Evolutionary conservation across 2,888 invertebrate genomes (phyloP), one percentile per base, ranked within the genome.

Genomic region (Elaeidobius kamerunicus): DNA sequence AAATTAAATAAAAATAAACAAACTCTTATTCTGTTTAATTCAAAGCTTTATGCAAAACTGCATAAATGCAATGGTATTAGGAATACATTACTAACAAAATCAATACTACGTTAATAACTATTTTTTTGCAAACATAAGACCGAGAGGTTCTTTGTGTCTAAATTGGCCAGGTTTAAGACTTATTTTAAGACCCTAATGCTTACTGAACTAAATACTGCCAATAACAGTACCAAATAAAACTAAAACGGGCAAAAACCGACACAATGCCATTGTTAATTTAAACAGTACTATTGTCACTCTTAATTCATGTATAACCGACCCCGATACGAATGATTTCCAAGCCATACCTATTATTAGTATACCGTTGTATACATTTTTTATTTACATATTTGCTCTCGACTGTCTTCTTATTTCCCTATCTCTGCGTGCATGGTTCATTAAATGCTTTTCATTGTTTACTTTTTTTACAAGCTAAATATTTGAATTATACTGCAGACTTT

Each of bases 361-460:
- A 43, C 43, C 43, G 43, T 43, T 43, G 43, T 4, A 27, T 19
- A n/a, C n/a, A 32, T 14, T 43, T 43, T 43, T 43, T 43, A 32
- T 43, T 43, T 43, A 34, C 41, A 28, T 28, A 15, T 30, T 30
- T 30, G 15, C 28, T 20, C 28, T 12, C 41, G 41, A 20, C 41
- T 15, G 27, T 30, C 43, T 43, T 30, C 34, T 30, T 43, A 32
- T 32, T 34, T 43, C 18, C 30, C 34, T 43, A 32, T 43, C 43
- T 16, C 20, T 16, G 17, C 43, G 17, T 32, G 32, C 19, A 43
- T 34, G 43, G 32, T 43, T 43, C 43, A 43, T 43, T 43, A 43
- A 43, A 30, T 43, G 32, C 43, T 43, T 43, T 43, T 32, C 43
- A 43, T 43, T 43, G 43, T 43, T 43, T 27, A 15, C 38, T 41